Percentiles rank a stretch among this genome's conserved stretches.
These are phyloP conservation scores for Gymnocephalus cernua DNA, from an alignment of 2,113 vertebrate species.

Conservation along the genomic window DNA sequence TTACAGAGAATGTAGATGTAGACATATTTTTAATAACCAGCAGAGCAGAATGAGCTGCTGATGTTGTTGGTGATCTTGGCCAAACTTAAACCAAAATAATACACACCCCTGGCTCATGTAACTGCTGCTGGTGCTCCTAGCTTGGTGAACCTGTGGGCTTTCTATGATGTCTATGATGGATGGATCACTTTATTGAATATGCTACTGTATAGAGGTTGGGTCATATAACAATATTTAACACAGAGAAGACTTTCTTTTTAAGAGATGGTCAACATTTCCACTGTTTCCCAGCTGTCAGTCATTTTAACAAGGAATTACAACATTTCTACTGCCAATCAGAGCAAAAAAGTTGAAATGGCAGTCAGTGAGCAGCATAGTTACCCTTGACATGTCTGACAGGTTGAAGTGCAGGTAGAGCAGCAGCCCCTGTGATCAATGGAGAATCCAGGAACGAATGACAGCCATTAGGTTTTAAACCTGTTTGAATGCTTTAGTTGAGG, in stretches of 20 bases:
- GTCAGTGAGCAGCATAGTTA: background rate
- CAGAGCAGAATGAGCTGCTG: background rate
- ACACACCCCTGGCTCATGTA: background rate
- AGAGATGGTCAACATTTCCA: conserved; percentile 11
- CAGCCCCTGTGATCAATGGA: conserved; percentile 4
- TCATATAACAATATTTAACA: background rate
- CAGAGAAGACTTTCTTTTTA: background rate
- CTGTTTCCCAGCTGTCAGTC: conserved; percentile 42
- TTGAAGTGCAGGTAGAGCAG: conserved; percentile 25
- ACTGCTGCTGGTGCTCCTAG: conserved; percentile 1
- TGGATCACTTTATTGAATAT: background rate
- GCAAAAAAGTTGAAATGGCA: conserved; percentile 18
- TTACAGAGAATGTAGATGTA: conserved; percentile 5
- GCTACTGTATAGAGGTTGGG: background rate
- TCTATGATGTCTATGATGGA: conserved; percentile 4
- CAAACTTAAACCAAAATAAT: conserved; percentile 2
- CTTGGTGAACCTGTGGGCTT: background rate
- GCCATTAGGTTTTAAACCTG: background rate
- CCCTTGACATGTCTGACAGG: conserved; percentile 30
- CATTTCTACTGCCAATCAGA: conserved; percentile 25
- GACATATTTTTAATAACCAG: background rate
- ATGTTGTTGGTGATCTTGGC: background rate
- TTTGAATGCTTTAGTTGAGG: background rate
- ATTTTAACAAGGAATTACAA: conserved; percentile 46
- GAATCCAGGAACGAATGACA: conserved; percentile 30